Evolutionary conservation across 2,113 vertebrate genomes (phyloP).

Genomic region (Haemorhous mexicanus): DNA sequence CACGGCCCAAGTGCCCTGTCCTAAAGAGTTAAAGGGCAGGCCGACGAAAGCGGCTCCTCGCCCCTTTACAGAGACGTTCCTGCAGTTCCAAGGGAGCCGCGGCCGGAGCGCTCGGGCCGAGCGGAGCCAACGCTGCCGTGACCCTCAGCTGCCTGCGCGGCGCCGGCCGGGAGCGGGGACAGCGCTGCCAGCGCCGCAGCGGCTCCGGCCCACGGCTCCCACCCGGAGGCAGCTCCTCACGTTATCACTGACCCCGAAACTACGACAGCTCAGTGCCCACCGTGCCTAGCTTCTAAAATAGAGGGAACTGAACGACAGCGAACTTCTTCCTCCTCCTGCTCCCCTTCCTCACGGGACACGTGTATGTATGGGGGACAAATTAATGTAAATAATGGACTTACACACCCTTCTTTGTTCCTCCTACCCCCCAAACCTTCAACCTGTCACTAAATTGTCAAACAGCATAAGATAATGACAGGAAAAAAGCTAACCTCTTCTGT

Average conservation of each 20-base stretch:
- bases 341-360: neutral
- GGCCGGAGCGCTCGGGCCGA: neutral
- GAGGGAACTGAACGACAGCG: accelerated
- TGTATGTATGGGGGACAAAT: accelerated
- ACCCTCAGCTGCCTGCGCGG: neutral
- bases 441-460: neutral
- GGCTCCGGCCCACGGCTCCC: neutral
- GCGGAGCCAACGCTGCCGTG: accelerated
- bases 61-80: too few relatives aligned
- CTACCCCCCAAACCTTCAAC: neutral
- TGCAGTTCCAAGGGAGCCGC: neutral
- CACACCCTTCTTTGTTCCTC: neutral
- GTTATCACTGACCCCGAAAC: neutral
- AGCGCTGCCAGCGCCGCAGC: neutral
- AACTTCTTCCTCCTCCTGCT: neutral
- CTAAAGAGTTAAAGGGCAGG: accelerated
- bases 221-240: neutral
- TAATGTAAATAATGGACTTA: accelerated
- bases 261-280: neutral
- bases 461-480: accelerated
- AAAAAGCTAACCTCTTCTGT: too few relatives aligned
- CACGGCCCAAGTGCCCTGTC: too few relatives aligned
- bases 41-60: neutral
- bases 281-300: accelerated
- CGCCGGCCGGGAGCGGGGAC: neutral